These are phyloP conservation scores for Eulithis prunata DNA, from an alignment of 2,888 invertebrate species.

Conservation along the genomic window DNA sequence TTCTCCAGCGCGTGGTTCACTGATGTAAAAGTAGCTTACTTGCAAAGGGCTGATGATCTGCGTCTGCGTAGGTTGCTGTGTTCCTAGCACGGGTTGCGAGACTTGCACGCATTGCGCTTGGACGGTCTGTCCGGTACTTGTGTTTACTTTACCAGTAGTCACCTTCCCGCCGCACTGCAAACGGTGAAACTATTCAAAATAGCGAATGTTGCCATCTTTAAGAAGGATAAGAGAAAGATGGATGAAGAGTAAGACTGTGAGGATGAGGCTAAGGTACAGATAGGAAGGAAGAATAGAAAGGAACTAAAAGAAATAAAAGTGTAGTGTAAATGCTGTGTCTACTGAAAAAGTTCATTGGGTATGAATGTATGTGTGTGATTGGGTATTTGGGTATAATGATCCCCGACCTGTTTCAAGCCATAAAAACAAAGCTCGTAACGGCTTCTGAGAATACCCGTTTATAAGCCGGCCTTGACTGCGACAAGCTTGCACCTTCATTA, in stretches of 20 bases:
- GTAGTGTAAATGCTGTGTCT: background rate
- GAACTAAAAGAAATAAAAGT: background rate
- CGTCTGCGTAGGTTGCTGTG: conserved; percentile 87
- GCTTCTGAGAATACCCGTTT: conserved; percentile 13
- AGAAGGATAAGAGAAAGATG: conserved; percentile 16
- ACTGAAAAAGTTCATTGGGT: background rate
- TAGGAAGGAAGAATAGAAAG: background rate
- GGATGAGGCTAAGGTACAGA: too few relatives aligned
- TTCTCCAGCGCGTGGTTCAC: too few relatives aligned
- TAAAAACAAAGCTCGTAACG: conserved; percentile 5
- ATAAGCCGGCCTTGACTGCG: conserved; percentile 16
- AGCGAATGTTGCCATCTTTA: conserved; percentile 7
- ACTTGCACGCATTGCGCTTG: conserved; percentile 89
- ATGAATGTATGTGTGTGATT: background rate
- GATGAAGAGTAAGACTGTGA: conserved; percentile 1
- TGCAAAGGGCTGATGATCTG: conserved; percentile 90
- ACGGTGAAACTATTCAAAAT: conserved; percentile 20
- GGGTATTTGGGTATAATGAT: too few relatives aligned
- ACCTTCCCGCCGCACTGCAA: conserved; percentile 71
- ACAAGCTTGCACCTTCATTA: conserved; percentile 13
- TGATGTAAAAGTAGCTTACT: conserved; percentile 58
- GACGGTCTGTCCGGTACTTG: conserved; percentile 65
- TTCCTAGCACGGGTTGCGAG: conserved; percentile 87
- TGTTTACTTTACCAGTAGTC: conserved; percentile 61
- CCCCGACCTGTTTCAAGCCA: background rate